Evolutionary conservation across 2,797 vertebrate species (phyloP), one percentile per base, ranked within the genome.

Genomic region (Gymnodraco acuticeps): DNA sequence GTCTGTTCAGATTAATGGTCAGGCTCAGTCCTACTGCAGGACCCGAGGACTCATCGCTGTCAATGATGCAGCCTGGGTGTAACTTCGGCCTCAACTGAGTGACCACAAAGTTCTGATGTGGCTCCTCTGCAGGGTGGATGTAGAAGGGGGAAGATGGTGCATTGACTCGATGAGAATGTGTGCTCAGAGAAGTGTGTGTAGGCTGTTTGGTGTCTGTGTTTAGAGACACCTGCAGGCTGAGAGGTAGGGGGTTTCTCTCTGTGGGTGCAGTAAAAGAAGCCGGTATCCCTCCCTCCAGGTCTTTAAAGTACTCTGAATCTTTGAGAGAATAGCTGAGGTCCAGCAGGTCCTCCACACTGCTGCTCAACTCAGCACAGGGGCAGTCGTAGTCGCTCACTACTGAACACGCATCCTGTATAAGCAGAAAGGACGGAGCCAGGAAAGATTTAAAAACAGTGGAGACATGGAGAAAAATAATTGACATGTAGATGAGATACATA

Each of bases 231-330:
- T 69, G 80, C 7, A 17, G 42, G 61, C 53, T 33, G 58, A 46
- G 53, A 27, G 46, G n/a, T 3, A 19, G 52, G 53, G 51, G 16
- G 46, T 55, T 17, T 55, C 16, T 53, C n/a, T 73, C 31, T 62
- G 65, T 62, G 10, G 81, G 69, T 31, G 64, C 58, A 47, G 73
- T 10, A 3, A 70, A 8, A 3, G 77, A 53, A 42, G 50, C 20
- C 0, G 11, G 51, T 7, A 81, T 64, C 0, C 70, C 85, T n/a
- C 52, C 89, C 38, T 93, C 94, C 82, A 97, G 92, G 84, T 98
- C 97, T 87, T 85, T 95, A 85, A 96, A 96, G 82, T 95, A 99
- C 72, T 97, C 94, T 0, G 96, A 96, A 78, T 95, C 95, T 0
- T 84, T 95, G 62, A 97, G 92, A 54, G 95, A 94, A 0, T 86